Evolutionary conservation across 2,888 invertebrate genomes (phyloP).

Genomic region (Synanthedon tipuliformis): DNA sequence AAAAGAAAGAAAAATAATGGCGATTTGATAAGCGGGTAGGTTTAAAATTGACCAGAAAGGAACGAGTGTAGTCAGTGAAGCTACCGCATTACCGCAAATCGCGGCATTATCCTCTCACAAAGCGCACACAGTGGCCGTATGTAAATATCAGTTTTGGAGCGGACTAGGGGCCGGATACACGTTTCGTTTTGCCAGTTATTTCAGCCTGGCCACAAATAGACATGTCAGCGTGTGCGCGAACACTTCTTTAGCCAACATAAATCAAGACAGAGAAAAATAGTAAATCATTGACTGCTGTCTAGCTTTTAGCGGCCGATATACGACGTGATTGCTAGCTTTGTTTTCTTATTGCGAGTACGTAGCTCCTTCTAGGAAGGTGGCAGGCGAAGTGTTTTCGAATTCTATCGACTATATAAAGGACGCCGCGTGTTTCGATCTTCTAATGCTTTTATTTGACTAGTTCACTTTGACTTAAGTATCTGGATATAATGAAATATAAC

Average conservation of each 20-base stretch:
- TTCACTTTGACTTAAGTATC: too few species aligned
- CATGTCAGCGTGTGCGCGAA: slow-evolving; percentile 31
- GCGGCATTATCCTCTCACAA: slow-evolving; percentile 42
- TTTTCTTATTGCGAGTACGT: slow-evolving; percentile 15
- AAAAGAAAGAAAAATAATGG: too few species aligned
- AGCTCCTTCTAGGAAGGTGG: slow-evolving; percentile 2
- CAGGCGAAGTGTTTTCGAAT: not conserved
- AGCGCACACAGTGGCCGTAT: slow-evolving; percentile 20
- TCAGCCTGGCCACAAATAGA: slow-evolving; percentile 48
- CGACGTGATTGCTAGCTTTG: slow-evolving; percentile 21
- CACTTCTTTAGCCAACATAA: slow-evolving; percentile 40
- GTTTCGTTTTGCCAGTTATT: slow-evolving; percentile 50
- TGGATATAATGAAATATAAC: too few species aligned
- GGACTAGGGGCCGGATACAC: slow-evolving; percentile 38
- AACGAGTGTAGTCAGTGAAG: slow-evolving; percentile 24
- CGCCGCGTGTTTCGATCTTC: too few species aligned
- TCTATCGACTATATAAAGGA: too few species aligned
- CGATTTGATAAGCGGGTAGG: slow-evolving; percentile 38
- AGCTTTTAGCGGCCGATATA: slow-evolving; percentile 30
- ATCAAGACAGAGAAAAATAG: slow-evolving; percentile 33
- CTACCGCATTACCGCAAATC: slow-evolving; percentile 47
- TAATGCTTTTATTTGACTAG: too few species aligned
- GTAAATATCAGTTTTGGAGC: slow-evolving; percentile 25
- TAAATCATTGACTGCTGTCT: slow-evolving; percentile 29
- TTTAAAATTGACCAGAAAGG: slow-evolving; percentile 38